Evolutionary conservation across 2,113 vertebrate genomes (phyloP).

Genomic region (Edolisoma coerulescens): DNA sequence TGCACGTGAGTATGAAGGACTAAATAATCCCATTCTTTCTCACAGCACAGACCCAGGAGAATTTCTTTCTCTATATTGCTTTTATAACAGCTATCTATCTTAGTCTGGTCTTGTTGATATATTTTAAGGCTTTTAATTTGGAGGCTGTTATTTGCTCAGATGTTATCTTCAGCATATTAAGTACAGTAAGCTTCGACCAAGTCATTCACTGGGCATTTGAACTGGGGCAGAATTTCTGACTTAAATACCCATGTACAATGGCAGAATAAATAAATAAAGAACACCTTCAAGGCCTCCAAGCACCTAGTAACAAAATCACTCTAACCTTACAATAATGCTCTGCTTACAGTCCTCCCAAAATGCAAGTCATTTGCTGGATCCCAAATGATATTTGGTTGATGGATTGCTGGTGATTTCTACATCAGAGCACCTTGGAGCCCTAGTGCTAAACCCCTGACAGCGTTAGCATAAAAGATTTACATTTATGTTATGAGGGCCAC

Average conservation of each 20-base stretch:
- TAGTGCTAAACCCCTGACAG: constrained; percentile 78
- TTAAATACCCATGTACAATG: neutral
- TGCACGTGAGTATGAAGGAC: neutral
- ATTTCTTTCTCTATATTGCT: constrained; percentile 51
- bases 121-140: constrained; percentile 67
- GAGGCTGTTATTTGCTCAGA: constrained; percentile 42
- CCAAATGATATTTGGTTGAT: constrained; percentile 72
- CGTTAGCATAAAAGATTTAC: constrained; percentile 84
- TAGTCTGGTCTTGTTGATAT: constrained; percentile 61
- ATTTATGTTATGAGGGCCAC: constrained; percentile 81
- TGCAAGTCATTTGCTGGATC: constrained; percentile 67
- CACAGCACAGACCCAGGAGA: constrained; percentile 20
- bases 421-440: constrained; percentile 77
- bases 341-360: constrained; percentile 57
- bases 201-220: neutral
- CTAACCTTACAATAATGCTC: constrained; percentile 67
- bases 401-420: constrained; percentile 77
- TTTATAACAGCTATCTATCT: constrained; percentile 67
- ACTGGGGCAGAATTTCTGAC: constrained; percentile 4
- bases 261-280: constrained; percentile 50
- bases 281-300: constrained; percentile 18
- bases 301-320: constrained; percentile 42
- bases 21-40: constrained; percentile 33
- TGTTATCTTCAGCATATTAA: constrained; percentile 52
- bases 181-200: neutral